phyloP scores from a whole-genome alignment of 2,888 invertebrate species.

The Bhutanitis thaidina region DNA sequence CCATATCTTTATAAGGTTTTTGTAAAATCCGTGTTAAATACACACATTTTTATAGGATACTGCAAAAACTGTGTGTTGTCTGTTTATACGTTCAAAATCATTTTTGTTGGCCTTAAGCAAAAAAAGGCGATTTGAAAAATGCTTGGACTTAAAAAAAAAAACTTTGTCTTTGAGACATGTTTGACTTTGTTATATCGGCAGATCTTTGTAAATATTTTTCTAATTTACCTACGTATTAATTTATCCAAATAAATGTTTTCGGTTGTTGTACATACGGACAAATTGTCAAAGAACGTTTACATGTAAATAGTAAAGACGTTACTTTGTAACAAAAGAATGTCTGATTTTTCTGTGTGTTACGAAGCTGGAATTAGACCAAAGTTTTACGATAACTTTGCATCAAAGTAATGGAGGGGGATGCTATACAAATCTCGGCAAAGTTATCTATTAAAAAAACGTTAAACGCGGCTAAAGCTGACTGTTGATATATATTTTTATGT shows the following conservation, averaged over 20 bases:
- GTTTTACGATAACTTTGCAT: constrained; percentile 76
- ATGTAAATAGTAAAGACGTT: constrained; percentile 28
- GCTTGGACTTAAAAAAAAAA: constrained; percentile 42
- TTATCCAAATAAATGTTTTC: constrained; percentile 29
- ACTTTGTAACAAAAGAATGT: constrained; percentile 20
- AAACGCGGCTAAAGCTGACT: constrained; percentile 63
- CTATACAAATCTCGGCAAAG: constrained; percentile 65
- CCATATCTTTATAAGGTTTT: constrained; percentile 38
- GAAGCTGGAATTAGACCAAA: constrained; percentile 86
- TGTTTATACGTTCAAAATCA: constrained; percentile 35
- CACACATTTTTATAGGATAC: constrained; percentile 74
- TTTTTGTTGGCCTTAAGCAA: constrained; percentile 69
- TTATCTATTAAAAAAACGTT: constrained; percentile 47
- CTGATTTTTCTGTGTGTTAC: constrained; percentile 50
- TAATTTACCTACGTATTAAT: constrained; percentile 52
- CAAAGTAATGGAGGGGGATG: constrained; percentile 28
- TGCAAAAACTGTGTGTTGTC: constrained; percentile 74
- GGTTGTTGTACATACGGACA: constrained; percentile 27
- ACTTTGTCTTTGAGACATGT: constrained; percentile 46
- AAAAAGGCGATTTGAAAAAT: constrained; percentile 69
- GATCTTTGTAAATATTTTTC: constrained; percentile 74
- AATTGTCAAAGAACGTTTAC: constrained; percentile 31
- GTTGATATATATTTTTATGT: constrained; percentile 46
- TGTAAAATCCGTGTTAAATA: constrained; percentile 29
- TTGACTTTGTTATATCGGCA: constrained; percentile 65